Evolutionary conservation across 2,888 invertebrate genomes (phyloP).

Genomic region (Euzophera pinguis): DNA sequence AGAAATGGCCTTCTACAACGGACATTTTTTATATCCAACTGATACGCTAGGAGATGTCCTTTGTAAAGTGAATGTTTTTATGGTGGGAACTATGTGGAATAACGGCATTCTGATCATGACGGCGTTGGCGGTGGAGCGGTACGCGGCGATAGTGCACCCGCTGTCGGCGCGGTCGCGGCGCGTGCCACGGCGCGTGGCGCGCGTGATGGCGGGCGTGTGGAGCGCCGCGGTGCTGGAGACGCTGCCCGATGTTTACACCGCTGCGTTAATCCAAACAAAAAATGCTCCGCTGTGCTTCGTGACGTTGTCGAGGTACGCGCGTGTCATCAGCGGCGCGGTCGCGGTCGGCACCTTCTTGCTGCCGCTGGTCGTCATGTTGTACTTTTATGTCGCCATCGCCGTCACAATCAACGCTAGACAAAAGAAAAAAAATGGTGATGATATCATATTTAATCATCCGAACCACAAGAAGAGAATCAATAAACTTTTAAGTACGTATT

Average conservation of each 20-base stretch:
- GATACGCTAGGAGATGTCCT: neutral
- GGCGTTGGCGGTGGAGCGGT: constrained; percentile 50
- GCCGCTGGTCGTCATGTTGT: constrained; percentile 49
- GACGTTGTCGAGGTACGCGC: too few relatives aligned
- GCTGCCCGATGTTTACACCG: constrained; percentile 46
- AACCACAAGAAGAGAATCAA: constrained; percentile 50
- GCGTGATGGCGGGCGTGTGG: constrained; percentile 45
- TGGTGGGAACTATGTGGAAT: constrained; percentile 42
- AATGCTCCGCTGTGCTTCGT: neutral
- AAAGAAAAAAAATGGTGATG: constrained; percentile 32
- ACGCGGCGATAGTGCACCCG: constrained; percentile 42
- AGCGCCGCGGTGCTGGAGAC: constrained; percentile 43
- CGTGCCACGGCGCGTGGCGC: constrained; percentile 43
- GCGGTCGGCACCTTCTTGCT: constrained; percentile 46
- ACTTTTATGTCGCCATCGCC: constrained; percentile 50
- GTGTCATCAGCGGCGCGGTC: too few relatives aligned
- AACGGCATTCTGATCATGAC: constrained; percentile 53
- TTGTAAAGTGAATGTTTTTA: constrained; percentile 2
- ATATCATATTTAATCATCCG: constrained; percentile 45
- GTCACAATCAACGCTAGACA: constrained; percentile 42
- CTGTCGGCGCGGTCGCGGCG: constrained; percentile 37
- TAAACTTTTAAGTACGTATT: constrained; percentile 50
- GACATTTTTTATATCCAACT: constrained; percentile 34
- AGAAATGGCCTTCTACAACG: constrained; percentile 28
- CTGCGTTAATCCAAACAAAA: too few relatives aligned